Evolutionary conservation across 2,888 invertebrate species (phyloP), one percentile per base, ranked within the genome.

Genomic region (Psylliodes chrysocephalus): DNA sequence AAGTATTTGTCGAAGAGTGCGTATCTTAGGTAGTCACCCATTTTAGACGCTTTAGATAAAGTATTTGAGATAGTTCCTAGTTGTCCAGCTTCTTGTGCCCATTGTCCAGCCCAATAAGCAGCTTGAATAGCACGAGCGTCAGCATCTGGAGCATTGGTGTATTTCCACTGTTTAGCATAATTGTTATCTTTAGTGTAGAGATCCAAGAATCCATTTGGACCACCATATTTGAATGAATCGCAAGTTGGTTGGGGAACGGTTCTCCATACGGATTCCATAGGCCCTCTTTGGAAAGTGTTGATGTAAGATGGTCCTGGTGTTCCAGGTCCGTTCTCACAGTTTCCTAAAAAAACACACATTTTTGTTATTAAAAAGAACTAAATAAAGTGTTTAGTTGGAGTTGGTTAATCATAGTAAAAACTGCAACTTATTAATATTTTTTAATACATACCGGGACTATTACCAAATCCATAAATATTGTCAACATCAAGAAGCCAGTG

Each of bases 401-500:
- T 40, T 28, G 67, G n/a, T n/a, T 56, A 19, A 67, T 66, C 25
- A 71, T 67, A 8, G 67, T 66, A 38, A 61, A 71, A 8, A 59
- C 54, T 28, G 68, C 67, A 28, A 28, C 51, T 70, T 68, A n/a
- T n/a, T n/a, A n/a, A n/a, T n/a, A n/a, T n/a, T n/a, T n/a, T n/a
- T n/a, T n/a, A 22, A 14, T 12, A 18, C 42, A 2, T 18, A 30
- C 49, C 67, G 44, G 70, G 61, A 4, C 62, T 59, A 64, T 71
- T 71, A 15, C 73, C 73, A 53, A 73, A 73, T 17, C 73, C 73
- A 35, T 71, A 73, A 4, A 70, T 25, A 38, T 73, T 73, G 44
- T 73, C 73, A 5, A 72, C 72, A 60, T 73, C 74, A 18, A 67
- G 63, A 10, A 74, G 53, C 74, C 74, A 74, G 53, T 74, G 74